Conservation (phyloP, 2,797 vertebrate genomes). For the Siniperca undulata region DNA sequence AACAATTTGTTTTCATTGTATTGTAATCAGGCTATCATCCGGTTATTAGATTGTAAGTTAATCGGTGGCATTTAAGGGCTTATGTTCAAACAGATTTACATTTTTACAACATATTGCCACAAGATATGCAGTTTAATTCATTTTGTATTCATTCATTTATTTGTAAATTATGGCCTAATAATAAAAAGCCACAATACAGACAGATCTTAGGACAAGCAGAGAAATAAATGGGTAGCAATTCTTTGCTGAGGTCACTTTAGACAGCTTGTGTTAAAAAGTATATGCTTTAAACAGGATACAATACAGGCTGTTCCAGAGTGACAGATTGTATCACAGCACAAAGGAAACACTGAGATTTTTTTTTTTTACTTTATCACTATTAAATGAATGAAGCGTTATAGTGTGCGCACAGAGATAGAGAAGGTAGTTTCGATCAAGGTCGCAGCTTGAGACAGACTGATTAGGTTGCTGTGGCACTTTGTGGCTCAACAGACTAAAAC, state of each 20-base stretch:
- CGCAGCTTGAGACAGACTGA: conserved; percentile 51
- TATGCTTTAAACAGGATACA: conserved; percentile 38
- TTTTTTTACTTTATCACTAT: conserved; percentile 45
- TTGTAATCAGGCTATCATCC: not conserved
- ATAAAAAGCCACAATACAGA: conserved; percentile 4
- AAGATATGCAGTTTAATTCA: not conserved
- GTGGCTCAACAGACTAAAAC: conserved; percentile 61
- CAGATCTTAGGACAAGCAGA: conserved; percentile 3
- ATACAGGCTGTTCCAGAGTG: conserved; percentile 48
- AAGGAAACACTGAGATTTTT: conserved; percentile 31
- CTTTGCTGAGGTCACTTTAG: conserved; percentile 34
- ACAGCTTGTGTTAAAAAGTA: conserved; percentile 38
- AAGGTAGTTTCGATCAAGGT: conserved; percentile 64
- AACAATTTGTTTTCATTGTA: not conserved
- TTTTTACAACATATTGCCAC: conserved; percentile 14
- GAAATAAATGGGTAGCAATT: conserved; percentile 1
- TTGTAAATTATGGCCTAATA: conserved; percentile 12
- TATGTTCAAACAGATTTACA: conserved; percentile 11
- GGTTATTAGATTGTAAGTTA: conserved; percentile 4
- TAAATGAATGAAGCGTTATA: conserved; percentile 9
- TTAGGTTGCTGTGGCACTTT: conserved; percentile 57
- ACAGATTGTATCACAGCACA: conserved; percentile 41
- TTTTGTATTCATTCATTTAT: conserved; percentile 4
- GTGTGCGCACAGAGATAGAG: conserved; percentile 32
- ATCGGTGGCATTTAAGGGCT: not conserved